Conservation (phyloP, 2,888 invertebrate species). For the Ctena decussata region DNA sequence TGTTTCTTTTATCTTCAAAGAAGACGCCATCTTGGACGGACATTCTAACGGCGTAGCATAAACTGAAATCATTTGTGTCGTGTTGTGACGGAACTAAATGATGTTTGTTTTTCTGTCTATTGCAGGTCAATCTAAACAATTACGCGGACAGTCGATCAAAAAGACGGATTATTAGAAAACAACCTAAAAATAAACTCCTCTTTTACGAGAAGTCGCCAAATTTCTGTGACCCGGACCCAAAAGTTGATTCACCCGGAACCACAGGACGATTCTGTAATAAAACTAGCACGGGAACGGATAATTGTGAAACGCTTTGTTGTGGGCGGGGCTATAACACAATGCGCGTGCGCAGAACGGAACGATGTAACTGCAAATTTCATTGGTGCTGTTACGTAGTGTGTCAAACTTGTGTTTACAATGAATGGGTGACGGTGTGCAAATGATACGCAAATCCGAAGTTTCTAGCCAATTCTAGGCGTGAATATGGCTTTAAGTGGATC, state of each 20-base stretch:
- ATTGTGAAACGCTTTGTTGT: conserved; percentile 83
- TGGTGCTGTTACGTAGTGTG: conserved; percentile 87
- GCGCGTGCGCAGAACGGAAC: conserved; percentile 78
- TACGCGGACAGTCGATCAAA: conserved; percentile 70
- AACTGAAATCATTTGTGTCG: too few relatives aligned
- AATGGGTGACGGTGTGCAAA: conserved; percentile 96
- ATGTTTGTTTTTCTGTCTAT: background rate
- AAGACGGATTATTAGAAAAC: conserved; percentile 71
- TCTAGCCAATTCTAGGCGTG: too few relatives aligned
- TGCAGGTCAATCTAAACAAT: conserved; percentile 78
- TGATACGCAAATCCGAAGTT: conserved; percentile 87
- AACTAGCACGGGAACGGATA: conserved; percentile 78
- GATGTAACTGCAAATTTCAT: conserved; percentile 86
- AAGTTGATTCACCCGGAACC: conserved; percentile 83
- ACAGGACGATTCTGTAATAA: conserved; percentile 85
- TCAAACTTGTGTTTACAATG: conserved; percentile 88
- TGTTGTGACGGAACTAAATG: too few relatives aligned
- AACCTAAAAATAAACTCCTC: conserved; percentile 89
- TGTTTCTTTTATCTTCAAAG: too few relatives aligned
- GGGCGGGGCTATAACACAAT: conserved; percentile 88
- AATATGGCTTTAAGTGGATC: too few relatives aligned
- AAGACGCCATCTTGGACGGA: too few relatives aligned
- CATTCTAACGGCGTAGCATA: too few relatives aligned
- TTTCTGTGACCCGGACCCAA: conserved; percentile 91
- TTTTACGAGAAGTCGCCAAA: conserved; percentile 98